phyloP scores from a whole-genome alignment of 2,888 invertebrate genomes.

The Lordiphosa andalusiaca region DNA sequence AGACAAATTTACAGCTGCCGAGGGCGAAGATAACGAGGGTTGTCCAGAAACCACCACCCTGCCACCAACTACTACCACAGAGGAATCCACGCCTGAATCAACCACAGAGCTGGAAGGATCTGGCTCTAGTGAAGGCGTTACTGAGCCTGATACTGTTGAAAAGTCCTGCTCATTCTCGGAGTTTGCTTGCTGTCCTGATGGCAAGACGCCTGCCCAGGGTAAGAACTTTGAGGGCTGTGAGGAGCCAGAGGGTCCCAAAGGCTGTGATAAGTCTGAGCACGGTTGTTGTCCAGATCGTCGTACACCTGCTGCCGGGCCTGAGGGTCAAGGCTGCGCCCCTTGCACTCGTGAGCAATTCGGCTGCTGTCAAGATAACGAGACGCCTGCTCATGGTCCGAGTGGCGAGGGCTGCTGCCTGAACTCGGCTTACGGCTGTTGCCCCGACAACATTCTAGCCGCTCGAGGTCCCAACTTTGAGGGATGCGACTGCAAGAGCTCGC shows the following conservation, averaged over 20 bases:
- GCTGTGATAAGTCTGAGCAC: conserved; percentile 82
- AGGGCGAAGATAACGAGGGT: conserved; percentile 89
- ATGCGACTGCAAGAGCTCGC: conserved; percentile 89
- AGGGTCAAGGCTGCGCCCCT: conserved; percentile 87
- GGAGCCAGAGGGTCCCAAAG: conserved; percentile 60
- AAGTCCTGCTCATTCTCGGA: conserved; percentile 79
- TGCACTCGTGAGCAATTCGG: conserved; percentile 88
- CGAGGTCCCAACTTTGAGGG: conserved; percentile 89
- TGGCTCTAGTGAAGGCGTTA: conserved; percentile 44
- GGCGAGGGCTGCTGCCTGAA: conserved; percentile 91
- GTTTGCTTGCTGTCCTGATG: conserved; percentile 87
- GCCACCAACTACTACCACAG: conserved; percentile 68
- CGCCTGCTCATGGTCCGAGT: conserved; percentile 91
- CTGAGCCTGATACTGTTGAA: conserved; percentile 51
- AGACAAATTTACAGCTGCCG: conserved; percentile 88
- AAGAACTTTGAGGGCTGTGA: conserved; percentile 75
- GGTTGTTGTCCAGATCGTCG: conserved; percentile 90
- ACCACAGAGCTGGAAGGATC: conserved; percentile 56
- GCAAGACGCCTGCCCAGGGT: conserved; percentile 85
- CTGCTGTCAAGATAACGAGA: conserved; percentile 92
- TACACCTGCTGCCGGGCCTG: conserved; percentile 85
- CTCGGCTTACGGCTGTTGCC: conserved; percentile 91
- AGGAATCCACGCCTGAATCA: conserved; percentile 33
- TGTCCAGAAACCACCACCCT: conserved; percentile 85
- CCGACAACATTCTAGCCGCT: conserved; percentile 91